A percentile compares a stretch with the other conserved stretches of the same genome.
These are phyloP conservation scores for Asteroscopus sphinx DNA, from an alignment of 2,888 invertebrate genomes.

Conservation along the genomic window DNA sequence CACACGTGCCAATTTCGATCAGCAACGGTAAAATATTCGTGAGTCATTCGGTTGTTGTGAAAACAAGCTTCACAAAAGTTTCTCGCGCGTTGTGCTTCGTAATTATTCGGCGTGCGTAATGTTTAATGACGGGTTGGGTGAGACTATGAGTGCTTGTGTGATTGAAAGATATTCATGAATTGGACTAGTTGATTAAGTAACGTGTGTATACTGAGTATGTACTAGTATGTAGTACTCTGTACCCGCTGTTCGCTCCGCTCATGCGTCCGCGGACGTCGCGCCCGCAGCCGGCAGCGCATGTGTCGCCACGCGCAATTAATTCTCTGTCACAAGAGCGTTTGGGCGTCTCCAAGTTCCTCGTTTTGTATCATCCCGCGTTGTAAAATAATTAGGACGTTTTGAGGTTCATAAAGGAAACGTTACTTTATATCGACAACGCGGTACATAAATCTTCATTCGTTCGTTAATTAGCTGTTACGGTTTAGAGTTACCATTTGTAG, in stretches of 20 bases:
- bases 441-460: slow-evolving; percentile 88
- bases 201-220: too few relatives aligned
- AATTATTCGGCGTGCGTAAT: slow-evolving; percentile 47
- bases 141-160: slow-evolving; percentile 28
- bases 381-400: slow-evolving; percentile 90
- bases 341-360: slow-evolving; percentile 86
- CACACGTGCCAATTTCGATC: slow-evolving; percentile 58
- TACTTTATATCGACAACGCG: slow-evolving; percentile 89
- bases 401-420: slow-evolving; percentile 89
- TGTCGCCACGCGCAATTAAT: slow-evolving; percentile 89
- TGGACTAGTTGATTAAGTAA: slow-evolving; percentile 36
- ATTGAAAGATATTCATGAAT: slow-evolving; percentile 36
- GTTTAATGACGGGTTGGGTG: slow-evolving; percentile 49
- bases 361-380: slow-evolving; percentile 84
- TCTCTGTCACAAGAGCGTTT: slow-evolving; percentile 89
- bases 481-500: slow-evolving; percentile 66
- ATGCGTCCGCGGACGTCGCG: slow-evolving; percentile 43
- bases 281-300: slow-evolving; percentile 69
- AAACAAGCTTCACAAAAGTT: slow-evolving; percentile 57
- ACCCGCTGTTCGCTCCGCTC: slow-evolving; percentile 52
- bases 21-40: slow-evolving; percentile 56
- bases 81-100: slow-evolving; percentile 34
- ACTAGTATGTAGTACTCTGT: neutral
- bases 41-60: slow-evolving; percentile 56
- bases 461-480: slow-evolving; percentile 83